phyloP scores from a whole-genome alignment of 1,140 invertebrate genomes.

The Drosophila kepulauana region DNA sequence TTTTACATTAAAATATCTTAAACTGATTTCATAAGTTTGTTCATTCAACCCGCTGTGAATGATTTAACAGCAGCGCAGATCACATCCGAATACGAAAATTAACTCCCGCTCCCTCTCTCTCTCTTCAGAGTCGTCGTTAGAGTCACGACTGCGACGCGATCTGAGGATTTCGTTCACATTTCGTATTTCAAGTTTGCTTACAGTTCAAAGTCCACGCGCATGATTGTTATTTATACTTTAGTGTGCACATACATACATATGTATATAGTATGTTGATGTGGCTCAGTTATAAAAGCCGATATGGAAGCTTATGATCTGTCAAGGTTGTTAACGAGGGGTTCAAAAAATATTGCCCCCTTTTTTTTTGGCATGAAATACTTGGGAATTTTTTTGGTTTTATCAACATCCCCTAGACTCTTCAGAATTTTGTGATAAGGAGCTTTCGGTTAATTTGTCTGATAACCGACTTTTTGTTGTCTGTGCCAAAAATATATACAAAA shows the following conservation, averaged over 20 bases:
- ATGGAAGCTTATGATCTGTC: slow-evolving; percentile 16
- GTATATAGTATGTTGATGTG: slow-evolving; percentile 2
- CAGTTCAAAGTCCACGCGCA: slow-evolving; percentile 48
- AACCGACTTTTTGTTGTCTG: slow-evolving; percentile 39
- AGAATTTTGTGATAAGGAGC: slow-evolving; percentile 18
- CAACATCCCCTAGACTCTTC: not conserved
- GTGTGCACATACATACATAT: too few relatives aligned
- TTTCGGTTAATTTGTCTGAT: slow-evolving; percentile 34
- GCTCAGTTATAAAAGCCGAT: slow-evolving; percentile 13
- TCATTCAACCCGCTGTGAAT: slow-evolving; percentile 22
- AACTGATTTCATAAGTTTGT: not conserved
- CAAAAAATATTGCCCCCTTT: slow-evolving; percentile 7
- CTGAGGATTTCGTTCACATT: slow-evolving; percentile 14
- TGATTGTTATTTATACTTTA: not conserved
- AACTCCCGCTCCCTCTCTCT: not conserved
- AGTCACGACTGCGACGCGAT: not conserved
- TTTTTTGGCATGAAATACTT: not conserved
- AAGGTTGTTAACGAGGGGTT: slow-evolving; percentile 24
- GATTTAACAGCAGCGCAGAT: slow-evolving; percentile 7
- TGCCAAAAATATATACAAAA: not conserved
- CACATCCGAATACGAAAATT: slow-evolving; percentile 27
- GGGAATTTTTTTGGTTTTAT: not conserved
- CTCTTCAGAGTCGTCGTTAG: not conserved
- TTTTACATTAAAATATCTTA: not conserved
- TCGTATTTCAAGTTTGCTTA: slow-evolving; percentile 42